Base-by-base conservation (phyloP, 1,140 invertebrate genomes). In the Aradophagus sp. region DNA sequence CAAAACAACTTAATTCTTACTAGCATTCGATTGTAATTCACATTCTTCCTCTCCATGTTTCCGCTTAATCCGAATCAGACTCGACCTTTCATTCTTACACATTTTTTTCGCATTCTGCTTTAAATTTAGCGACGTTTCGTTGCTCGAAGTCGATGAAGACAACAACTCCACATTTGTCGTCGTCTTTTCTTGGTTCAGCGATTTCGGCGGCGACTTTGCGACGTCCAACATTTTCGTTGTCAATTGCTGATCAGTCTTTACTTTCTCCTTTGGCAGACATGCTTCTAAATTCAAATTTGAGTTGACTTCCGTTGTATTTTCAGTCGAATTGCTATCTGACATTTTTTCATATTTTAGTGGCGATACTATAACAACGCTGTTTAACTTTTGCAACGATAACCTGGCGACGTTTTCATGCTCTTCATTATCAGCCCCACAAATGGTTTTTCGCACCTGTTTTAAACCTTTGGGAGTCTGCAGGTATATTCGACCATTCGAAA, bases 401-500 rank as follows among this genome's bases (percentile, higher is more conserved):
- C 84, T 76, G 1, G 81, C 78, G 8, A 86, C 82, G 42, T 86
- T 83, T 63, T 84, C 82, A 1, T 81, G 73, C 38, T 81, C 80
- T 27, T 86, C 84, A 11, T 79, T 78, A 17, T 83, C 78, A 1
- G 77, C 78, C 27, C 83, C 84, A n/a, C 83, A 76, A 74, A 89
- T 89, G 14, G 88, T 88, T 36, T 93, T 89, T 72, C 89, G 88
- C 1, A 91, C 91, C 5, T 90, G 88, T 31, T 90, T 87, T 44
- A 93, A 78, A 17, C 89, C 88, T 74, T 90, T 89, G 0, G 89
- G 89, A 23, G 90, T 91, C 83, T 92, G 91, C 7, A 93, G 85
- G 76, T 91, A 93, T 12, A 93, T 88, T 68, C 89, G 87, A 5
- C 92, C 92, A 83, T 93, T 90, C 4, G 93, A 86, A 77, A 93